These are phyloP conservation scores for Vulpes ferrilata DNA, from an alignment of 2,113 vertebrate genomes.

Conservation along the genomic window DNA sequence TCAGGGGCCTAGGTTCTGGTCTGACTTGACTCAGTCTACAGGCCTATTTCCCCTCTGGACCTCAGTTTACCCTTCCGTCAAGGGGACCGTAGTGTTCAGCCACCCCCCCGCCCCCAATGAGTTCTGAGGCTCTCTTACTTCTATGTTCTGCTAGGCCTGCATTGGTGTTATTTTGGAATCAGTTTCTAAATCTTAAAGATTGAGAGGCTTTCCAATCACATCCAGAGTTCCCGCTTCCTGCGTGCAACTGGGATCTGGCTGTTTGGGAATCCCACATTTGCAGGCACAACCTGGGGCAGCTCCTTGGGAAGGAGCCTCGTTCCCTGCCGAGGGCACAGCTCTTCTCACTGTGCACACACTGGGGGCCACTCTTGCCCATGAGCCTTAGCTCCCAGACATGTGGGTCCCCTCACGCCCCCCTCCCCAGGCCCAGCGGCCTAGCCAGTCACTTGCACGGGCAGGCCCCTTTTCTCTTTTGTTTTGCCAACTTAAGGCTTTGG, in stretches of 20 bases:
- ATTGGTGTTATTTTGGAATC: neutral
- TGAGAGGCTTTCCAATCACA: rapidly evolving
- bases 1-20: neutral
- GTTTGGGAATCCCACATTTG: neutral
- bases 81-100: neutral
- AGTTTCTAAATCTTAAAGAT: neutral
- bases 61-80: slow-evolving; percentile 12
- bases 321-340: too few relatives aligned
- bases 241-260: rapidly evolving
- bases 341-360: rapidly evolving
- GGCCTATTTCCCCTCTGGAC: rapidly evolving
- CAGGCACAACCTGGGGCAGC: too few relatives aligned
- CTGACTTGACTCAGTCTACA: neutral
- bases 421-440: rapidly evolving
- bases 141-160: rapidly evolving
- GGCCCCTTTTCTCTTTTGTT: neutral
- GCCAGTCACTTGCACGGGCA: rapidly evolving
- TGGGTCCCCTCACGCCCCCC: rapidly evolving
- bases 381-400: neutral
- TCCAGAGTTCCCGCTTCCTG: neutral
- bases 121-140: neutral
- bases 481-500: neutral
- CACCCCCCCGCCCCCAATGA: rapidly evolving
- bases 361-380: neutral
- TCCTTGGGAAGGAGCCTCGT: neutral